Evolutionary conservation across 2,113 vertebrate genomes (phyloP).

Genomic region (Nematolebias whitei): DNA sequence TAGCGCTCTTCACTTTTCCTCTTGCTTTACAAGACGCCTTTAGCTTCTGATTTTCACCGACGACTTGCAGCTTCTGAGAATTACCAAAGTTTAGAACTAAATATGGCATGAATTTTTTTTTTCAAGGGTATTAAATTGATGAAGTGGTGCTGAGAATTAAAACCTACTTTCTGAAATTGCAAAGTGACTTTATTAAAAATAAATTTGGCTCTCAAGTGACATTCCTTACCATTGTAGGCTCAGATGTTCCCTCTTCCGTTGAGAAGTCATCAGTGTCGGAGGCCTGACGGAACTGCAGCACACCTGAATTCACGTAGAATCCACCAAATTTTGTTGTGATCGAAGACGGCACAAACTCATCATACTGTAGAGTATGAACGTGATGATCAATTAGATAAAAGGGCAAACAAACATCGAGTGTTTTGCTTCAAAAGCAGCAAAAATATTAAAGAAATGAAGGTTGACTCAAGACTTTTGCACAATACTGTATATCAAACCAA

Average conservation of each 20-base stretch:
- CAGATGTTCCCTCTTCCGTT: conserved; percentile 79
- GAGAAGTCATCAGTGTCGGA: conserved; percentile 83
- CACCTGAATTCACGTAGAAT: conserved; percentile 95
- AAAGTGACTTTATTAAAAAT: too few relatives aligned
- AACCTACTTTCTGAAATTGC: not conserved
- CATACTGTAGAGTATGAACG: conserved; percentile 81
- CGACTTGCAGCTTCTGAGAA: conserved; percentile 86
- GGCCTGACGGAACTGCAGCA: conserved; percentile 87
- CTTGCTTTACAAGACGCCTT: conserved; percentile 83
- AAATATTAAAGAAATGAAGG: too few relatives aligned
- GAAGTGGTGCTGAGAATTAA: not conserved
- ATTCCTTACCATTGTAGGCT: conserved; percentile 82
- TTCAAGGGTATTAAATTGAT: too few relatives aligned
- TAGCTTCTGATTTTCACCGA: conserved; percentile 78
- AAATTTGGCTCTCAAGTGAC: not conserved
- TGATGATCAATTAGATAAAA: not conserved
- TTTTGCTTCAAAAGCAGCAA: too few relatives aligned
- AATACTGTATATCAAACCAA: too few relatives aligned
- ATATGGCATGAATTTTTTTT: not conserved
- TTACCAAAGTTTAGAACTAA: not conserved
- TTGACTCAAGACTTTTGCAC: too few relatives aligned
- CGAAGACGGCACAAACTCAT: conserved; percentile 93
- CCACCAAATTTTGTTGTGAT: conserved; percentile 93
- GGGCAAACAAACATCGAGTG: too few relatives aligned
- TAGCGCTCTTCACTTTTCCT: conserved; percentile 77